Conservation (phyloP, 2,797 vertebrate genomes). For the Potorous gilbertii region DNA sequence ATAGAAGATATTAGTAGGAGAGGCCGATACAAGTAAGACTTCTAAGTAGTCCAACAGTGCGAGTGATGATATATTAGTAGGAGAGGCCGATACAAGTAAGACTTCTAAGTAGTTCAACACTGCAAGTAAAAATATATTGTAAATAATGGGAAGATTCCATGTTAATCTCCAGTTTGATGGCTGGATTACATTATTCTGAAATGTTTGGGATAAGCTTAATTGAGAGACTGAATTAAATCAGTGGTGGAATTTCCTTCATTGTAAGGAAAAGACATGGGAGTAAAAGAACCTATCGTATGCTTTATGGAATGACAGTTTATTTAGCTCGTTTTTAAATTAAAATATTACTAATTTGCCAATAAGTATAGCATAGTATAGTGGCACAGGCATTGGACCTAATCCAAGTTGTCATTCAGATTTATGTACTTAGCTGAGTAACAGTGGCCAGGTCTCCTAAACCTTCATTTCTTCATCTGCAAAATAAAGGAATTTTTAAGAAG, state of each 20-base stretch:
- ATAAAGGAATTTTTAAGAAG: background rate
- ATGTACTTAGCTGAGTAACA: background rate
- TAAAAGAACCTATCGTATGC: background rate
- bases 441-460: background rate
- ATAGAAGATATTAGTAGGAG: constrained; percentile 21
- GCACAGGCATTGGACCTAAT: background rate
- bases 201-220: background rate
- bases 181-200: constrained; percentile 6
- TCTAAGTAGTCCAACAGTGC: constrained; percentile 30
- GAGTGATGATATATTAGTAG: constrained; percentile 22
- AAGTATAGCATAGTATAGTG: background rate
- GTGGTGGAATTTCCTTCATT: background rate
- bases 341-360: background rate
- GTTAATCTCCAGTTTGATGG: background rate
- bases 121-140: constrained; percentile 34
- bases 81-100: background rate
- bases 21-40: background rate
- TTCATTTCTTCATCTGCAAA: background rate
- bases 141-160: constrained; percentile 29
- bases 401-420: background rate
- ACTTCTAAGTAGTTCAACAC: constrained; percentile 29
- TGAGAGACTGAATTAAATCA: background rate
- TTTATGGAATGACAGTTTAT: background rate
- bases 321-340: background rate
- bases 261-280: background rate